Evolutionary conservation across 2,113 vertebrate genomes (phyloP), one percentile per base, ranked within the genome.

Genomic region (Acrocephalus arundinaceus): DNA sequence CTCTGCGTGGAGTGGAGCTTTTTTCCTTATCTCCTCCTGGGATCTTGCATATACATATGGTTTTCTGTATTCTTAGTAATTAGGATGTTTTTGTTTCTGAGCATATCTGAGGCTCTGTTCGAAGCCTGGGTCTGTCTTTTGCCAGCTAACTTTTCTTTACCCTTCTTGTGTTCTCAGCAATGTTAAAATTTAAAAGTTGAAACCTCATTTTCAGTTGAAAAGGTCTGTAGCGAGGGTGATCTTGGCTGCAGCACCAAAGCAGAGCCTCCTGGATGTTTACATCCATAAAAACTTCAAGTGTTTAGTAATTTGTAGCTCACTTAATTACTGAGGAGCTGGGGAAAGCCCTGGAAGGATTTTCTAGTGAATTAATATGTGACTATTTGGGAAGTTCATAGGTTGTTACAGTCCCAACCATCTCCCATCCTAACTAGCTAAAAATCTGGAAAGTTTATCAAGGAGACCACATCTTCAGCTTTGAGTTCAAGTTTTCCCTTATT

Each of bases 71-170:
- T 43, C 33, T 84, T 55, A 74, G 73, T 86, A 88, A 90, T 94
- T 59, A 81, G 89, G 80, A 90, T 93, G 83, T 57, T 92, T 92
- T 95, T 73, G 55, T 94, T 94, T 92, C 68, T 93, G 55, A 66
- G 85, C 3, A 0, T 51, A 88, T 93, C 79, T 74, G 85, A 74
- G 51, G 72, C 63, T 93, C 45, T 76, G 2, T 52, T 88, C 0
- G 11, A 59, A 85, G 74, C 21, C 65, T 55, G 19, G 28, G 15
- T 65, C 35, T 91, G 18, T 39, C 72, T 85, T 63, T 39, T 84
- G 86, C 86, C 86, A 90, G 65, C 31, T 41, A 11, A 57, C 28
- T 85, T 75, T 72, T 84, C 88, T 85, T 83, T 80, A 49, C 23
- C 35, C 35, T 77, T 46, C 6, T 78, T 73, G 54, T 43, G 25